These are phyloP conservation scores for Caenorhabditis sp. DNA, from an alignment of 2,888 invertebrate species.

Conservation along the genomic window DNA sequence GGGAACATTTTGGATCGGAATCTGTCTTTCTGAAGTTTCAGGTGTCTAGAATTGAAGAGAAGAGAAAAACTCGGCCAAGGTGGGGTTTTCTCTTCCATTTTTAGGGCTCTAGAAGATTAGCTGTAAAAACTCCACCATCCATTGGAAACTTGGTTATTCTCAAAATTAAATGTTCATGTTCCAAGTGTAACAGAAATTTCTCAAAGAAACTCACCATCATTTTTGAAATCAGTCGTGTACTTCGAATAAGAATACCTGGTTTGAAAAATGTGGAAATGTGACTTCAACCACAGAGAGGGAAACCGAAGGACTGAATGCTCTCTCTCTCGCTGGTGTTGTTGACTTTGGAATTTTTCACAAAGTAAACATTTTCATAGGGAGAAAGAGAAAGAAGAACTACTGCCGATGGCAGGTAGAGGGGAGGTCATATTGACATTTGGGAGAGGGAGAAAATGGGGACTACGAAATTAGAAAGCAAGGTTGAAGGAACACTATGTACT, in stretches of 20 bases:
- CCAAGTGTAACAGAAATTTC: too few species aligned
- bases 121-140: too few species aligned
- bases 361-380: constrained; percentile 34
- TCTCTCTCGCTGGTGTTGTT: constrained; percentile 39
- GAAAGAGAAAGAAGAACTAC: background rate
- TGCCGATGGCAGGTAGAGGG: constrained; percentile 2
- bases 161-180: too few species aligned
- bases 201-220: constrained; percentile 50
- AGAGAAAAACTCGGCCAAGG: too few species aligned
- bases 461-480: constrained; percentile 25
- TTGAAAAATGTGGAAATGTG: constrained; percentile 16
- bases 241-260: background rate
- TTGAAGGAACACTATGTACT: constrained; percentile 11
- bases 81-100: too few species aligned
- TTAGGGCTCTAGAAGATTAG: too few species aligned
- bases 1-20: too few species aligned
- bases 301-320: constrained; percentile 24
- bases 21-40: too few species aligned
- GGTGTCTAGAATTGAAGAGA: too few species aligned
- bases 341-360: constrained; percentile 54
- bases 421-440: constrained; percentile 34
- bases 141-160: too few species aligned
- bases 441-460: constrained; percentile 7
- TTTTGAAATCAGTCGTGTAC: background rate
- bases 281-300: constrained; percentile 19